Conservation (phyloP, 2,797 vertebrate genomes). For the Eupleurogrammus muticus region DNA sequence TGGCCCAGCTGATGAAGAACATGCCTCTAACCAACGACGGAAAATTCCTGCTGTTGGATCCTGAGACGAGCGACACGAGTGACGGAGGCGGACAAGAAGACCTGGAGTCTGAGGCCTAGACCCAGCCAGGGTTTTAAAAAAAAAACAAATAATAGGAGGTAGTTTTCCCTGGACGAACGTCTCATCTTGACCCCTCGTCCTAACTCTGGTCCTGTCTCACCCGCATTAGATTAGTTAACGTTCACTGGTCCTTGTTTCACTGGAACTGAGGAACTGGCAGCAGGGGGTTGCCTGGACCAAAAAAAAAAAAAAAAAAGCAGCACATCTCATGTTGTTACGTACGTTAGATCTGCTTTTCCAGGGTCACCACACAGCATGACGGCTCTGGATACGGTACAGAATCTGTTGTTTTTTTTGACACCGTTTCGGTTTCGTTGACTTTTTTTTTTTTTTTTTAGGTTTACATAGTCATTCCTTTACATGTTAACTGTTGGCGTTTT, state of each 20-base stretch:
- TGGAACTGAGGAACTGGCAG: slow-evolving; percentile 11
- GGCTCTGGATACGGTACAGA: slow-evolving; percentile 24
- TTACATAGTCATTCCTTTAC: slow-evolving; percentile 47
- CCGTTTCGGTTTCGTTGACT: too few relatives aligned
- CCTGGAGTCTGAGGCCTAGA: slow-evolving; percentile 95
- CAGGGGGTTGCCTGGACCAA: slow-evolving; percentile 11
- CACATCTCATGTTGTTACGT: slow-evolving; percentile 3
- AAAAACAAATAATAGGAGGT: slow-evolving; percentile 2
- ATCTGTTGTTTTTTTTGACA: slow-evolving; percentile 14
- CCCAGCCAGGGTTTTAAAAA: neutral
- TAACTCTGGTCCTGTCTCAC: slow-evolving; percentile 56
- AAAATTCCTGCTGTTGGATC: slow-evolving; percentile 93
- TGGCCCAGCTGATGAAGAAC: slow-evolving; percentile 94
- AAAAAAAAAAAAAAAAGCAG: too few relatives aligned
- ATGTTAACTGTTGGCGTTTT: slow-evolving; percentile 23
- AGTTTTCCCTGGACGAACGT: slow-evolving; percentile 29
- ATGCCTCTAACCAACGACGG: slow-evolving; percentile 93
- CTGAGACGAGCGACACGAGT: slow-evolving; percentile 72
- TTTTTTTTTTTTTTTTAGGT: slow-evolving; percentile 35
- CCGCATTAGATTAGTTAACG: slow-evolving; percentile 39
- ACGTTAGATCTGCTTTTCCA: slow-evolving; percentile 18
- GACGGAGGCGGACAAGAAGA: slow-evolving; percentile 81
- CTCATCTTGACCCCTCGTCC: slow-evolving; percentile 9
- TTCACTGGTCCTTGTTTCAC: slow-evolving; percentile 39
- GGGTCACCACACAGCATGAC: slow-evolving; percentile 20